A percentile compares a stretch with the other conserved stretches of the same genome.
Conservation (phyloP, 1,140 invertebrate genomes). For the Drosophila virilis region DNA sequence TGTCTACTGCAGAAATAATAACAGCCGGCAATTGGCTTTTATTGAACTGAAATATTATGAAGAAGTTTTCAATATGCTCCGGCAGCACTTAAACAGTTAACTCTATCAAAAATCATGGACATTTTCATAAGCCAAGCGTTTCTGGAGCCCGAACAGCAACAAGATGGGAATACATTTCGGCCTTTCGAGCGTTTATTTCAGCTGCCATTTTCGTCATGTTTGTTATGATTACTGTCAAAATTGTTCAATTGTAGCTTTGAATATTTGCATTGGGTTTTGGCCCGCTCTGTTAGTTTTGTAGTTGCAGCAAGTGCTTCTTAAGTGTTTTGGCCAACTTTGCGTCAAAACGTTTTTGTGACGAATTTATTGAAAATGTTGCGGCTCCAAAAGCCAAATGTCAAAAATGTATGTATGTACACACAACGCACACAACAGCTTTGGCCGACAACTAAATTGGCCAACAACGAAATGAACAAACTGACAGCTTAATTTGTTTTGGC, state of each 20-base stretch:
- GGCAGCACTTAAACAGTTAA: constrained; percentile 72
- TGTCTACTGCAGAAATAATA: constrained; percentile 26
- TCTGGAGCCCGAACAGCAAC: constrained; percentile 12
- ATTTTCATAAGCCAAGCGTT: constrained; percentile 61
- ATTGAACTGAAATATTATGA: constrained; percentile 74
- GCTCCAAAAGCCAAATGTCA: constrained; percentile 49
- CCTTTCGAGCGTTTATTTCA: constrained; percentile 2
- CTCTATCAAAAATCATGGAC: constrained; percentile 63
- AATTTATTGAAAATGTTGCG: constrained; percentile 62
- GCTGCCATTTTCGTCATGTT: constrained; percentile 47
- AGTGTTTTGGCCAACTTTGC: constrained; percentile 62
- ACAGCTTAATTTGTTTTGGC: constrained; percentile 25
- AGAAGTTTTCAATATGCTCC: constrained; percentile 72
- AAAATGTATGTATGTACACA: constrained; percentile 58
- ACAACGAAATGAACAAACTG: constrained; percentile 21
- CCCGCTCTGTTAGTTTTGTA: constrained; percentile 26
- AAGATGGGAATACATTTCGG: not conserved
- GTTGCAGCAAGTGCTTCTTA: constrained; percentile 54
- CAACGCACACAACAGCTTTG: constrained; percentile 44
- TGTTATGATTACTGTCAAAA: constrained; percentile 53
- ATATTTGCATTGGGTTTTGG: constrained; percentile 54
- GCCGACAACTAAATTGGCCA: constrained; percentile 35
- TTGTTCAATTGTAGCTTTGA: constrained; percentile 53
- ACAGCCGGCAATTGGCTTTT: constrained; percentile 62
- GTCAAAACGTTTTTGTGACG: constrained; percentile 54